Base-by-base conservation (phyloP, 35 echinoderm and acorn worm species). In the Heliocidaris tuberculata region DNA sequence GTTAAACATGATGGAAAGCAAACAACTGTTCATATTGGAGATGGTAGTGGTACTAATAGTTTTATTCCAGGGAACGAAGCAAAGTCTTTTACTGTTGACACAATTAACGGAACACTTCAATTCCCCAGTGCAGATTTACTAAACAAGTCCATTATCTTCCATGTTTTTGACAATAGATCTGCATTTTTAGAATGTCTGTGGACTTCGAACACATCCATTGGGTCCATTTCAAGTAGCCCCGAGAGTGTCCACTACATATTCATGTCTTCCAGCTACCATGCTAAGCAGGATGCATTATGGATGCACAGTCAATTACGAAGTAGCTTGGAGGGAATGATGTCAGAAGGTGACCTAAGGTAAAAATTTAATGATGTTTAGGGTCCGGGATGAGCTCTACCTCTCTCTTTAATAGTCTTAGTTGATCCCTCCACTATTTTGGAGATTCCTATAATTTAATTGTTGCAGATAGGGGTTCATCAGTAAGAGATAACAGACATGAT, bases 101-200 rank as follows among this genome's bases (percentile, higher is more conserved):
- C 96, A 5, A 95, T 98, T 32, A 86, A 94, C 49, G 96, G 97
- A 50, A 16, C 92, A 5, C 29, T 98, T 32, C 93, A 85, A 30
- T 98, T 96, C 61, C 97, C 97, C 60, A 95, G 94, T 85, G 24
- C 60, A 47, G 52, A 71, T 21, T 92, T 96, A 27, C 32, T 86
- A 15, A 94, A 95, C 47, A 95, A 94, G 32, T 95, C 97, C 0
- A 94, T 98, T 12, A 97, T 98, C 90, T 94, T 98, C 49, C 97
- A 98, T 50, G 54, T 95, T 8, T 97, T 96, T 87, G 93, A 98
- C 92, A 97, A 98, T 42, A 92, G 93, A 13, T 98, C 97, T 35
- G 97, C 89, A 2, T 96, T 98, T 59, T 59, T 97, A 10, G 96
- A 98, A 90, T 97, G 97, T 94, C 54, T 98, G 59, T 98, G 97